Evolutionary conservation across 2,113 vertebrate genomes (phyloP).

Genomic region (Sander lucioperca): DNA sequence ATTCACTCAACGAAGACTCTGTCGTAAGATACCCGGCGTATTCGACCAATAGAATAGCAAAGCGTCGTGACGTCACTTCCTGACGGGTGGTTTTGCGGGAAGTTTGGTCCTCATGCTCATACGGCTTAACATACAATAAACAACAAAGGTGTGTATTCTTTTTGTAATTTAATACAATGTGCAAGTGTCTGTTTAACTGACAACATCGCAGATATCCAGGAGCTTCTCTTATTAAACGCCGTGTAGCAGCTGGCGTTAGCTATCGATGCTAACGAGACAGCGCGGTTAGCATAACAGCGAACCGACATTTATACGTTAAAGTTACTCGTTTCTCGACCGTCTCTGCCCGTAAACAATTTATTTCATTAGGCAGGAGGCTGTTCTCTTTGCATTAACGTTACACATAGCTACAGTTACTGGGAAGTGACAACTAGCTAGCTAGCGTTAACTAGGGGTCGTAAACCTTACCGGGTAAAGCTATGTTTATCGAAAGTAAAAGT

Average conservation of each 20-base stretch:
- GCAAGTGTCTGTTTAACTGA: accelerated
- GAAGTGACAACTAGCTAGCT: background rate
- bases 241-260: background rate
- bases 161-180: accelerated
- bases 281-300: conserved; percentile 51
- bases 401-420: background rate
- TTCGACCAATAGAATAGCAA: conserved; percentile 46
- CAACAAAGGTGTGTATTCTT: conserved; percentile 41
- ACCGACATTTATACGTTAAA: background rate
- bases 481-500: background rate
- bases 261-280: background rate
- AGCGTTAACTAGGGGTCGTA: too few species aligned
- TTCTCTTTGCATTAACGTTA: too few species aligned
- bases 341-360: background rate
- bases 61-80: conserved; percentile 48
- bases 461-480: background rate
- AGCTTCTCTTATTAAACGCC: too few species aligned
- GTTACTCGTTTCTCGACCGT: background rate
- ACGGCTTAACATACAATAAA: background rate
- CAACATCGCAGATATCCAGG: accelerated
- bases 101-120: conserved; percentile 60
- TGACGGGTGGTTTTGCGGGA: conserved; percentile 76
- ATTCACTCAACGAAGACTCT: background rate
- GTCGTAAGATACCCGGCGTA: background rate
- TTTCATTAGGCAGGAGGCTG: background rate